Percentiles rank a stretch among this genome's conserved stretches.
Conservation (phyloP, 2,113 vertebrate species). For the Cololabis saira region DNA sequence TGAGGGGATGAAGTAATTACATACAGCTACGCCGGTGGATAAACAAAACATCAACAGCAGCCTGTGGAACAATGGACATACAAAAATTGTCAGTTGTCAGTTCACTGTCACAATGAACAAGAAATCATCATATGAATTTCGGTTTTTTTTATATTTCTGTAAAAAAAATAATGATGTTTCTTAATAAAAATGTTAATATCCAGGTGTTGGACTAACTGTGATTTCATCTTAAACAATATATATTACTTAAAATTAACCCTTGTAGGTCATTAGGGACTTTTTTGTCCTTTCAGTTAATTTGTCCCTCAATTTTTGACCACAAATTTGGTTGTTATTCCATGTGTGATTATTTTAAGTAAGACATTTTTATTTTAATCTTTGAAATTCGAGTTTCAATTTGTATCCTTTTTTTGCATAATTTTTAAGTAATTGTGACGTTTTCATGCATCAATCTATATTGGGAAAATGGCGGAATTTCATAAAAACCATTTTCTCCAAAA, state of each 20-base stretch:
- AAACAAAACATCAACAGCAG: slow-evolving; percentile 90
- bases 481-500: no score
- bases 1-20: slow-evolving; percentile 92
- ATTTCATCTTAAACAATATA: background rate
- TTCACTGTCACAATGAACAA: background rate
- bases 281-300: no score
- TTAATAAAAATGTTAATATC: background rate
- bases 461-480: no score
- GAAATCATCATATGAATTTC: background rate
- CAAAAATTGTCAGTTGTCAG: slow-evolving; percentile 15
- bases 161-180: background rate
- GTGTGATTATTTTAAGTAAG: no score
- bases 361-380: no score
- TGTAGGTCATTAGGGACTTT: no score
- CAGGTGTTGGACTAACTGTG: background rate
- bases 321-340: no score
- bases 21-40: slow-evolving; percentile 85
- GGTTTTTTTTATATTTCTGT: background rate
- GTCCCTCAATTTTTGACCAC: no score
- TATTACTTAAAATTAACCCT: background rate
- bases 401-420: no score
- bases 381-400: no score
- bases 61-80: slow-evolving; percentile 76
- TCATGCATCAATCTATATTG: no score
- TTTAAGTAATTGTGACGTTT: no score